phyloP scores from a whole-genome alignment of 2,888 invertebrate genomes.

The Notodonta dromedarius region DNA sequence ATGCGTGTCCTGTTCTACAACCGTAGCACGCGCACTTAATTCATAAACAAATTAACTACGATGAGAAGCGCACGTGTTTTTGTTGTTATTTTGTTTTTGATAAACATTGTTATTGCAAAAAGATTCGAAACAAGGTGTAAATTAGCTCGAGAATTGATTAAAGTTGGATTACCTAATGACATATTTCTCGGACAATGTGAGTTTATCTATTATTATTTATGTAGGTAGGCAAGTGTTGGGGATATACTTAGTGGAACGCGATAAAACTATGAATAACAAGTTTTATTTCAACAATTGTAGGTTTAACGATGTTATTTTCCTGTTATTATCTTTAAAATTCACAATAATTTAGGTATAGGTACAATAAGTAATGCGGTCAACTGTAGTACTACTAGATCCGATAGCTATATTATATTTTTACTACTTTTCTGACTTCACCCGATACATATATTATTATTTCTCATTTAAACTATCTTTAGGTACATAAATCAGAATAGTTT shows the following conservation, averaged over 20 bases:
- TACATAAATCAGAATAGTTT: too few relatives aligned
- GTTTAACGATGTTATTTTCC: neutral
- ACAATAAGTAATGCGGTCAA: too few relatives aligned
- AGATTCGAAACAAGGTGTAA: conserved; percentile 69
- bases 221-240: too few relatives aligned
- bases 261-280: too few relatives aligned
- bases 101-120: conserved; percentile 42
- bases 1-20: neutral
- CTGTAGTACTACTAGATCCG: too few relatives aligned
- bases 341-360: neutral
- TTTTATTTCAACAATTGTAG: too few relatives aligned
- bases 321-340: neutral
- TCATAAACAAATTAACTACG: conserved; percentile 38
- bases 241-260: too few relatives aligned
- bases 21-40: conserved; percentile 23
- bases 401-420: too few relatives aligned
- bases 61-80: conserved; percentile 60
- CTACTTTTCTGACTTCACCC: too few relatives aligned
- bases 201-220: conserved; percentile 30
- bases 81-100: conserved; percentile 34
- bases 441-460: too few relatives aligned
- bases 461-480: too few relatives aligned
- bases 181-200: conserved; percentile 71
- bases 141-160: conserved; percentile 63
- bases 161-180: conserved; percentile 59